phyloP scores from a whole-genome alignment of 1,140 invertebrate species.

The Papilio polyxenes region DNA sequence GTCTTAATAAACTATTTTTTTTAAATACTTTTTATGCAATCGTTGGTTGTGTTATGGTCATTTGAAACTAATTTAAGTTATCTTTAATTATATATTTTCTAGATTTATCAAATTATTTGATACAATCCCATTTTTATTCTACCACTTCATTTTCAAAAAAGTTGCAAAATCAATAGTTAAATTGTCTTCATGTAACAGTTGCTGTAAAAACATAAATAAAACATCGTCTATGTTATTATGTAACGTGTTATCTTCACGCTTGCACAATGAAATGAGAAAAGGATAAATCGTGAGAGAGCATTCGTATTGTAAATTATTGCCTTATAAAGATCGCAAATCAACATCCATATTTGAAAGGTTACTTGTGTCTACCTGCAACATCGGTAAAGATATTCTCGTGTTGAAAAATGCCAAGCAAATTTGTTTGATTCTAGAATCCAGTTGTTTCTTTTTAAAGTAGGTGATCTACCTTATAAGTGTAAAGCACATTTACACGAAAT shows the following conservation, averaged over 20 bases:
- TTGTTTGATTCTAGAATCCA: not conserved
- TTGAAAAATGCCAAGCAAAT: not conserved
- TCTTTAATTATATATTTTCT: no score
- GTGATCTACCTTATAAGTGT: not conserved
- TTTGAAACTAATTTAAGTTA: not conserved
- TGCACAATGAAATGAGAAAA: conserved; percentile 40
- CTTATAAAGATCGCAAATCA: conserved; percentile 41
- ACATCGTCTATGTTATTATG: not conserved
- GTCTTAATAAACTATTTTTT: not conserved
- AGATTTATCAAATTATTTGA: no score
- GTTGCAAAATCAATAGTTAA: not conserved
- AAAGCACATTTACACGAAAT: no score
- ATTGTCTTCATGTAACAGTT: not conserved
- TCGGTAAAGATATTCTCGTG: not conserved
- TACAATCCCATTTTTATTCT: no score
- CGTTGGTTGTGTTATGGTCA: not conserved
- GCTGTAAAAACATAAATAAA: conserved; percentile 7
- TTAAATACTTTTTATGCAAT: no score
- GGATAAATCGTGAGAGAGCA: conserved; percentile 42
- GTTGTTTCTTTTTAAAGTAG: not conserved
- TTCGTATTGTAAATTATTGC: conserved; percentile 42
- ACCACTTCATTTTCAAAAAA: no score
- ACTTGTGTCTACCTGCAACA: conserved; percentile 7
- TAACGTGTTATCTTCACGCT: conserved; percentile 41
- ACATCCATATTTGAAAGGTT: conserved; percentile 40